Evolutionary conservation across 2,797 vertebrate genomes (phyloP).

Genomic region (Aulostomus chinensis): DNA sequence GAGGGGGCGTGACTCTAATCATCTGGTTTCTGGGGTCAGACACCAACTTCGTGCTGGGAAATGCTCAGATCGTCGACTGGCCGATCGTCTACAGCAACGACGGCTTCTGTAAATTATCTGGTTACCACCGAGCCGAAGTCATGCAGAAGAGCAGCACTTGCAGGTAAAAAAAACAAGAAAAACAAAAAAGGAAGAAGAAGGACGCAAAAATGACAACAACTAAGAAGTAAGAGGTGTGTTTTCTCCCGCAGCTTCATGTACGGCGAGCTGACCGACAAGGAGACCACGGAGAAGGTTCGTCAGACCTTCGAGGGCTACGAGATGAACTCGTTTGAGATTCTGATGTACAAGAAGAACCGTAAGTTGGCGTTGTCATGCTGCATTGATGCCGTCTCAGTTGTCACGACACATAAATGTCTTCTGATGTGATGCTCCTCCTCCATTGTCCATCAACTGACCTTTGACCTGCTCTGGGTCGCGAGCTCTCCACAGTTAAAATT

Average conservation of each 20-base stretch:
- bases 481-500: too few relatives aligned
- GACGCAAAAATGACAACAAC: too few relatives aligned
- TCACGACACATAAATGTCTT: too few relatives aligned
- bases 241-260: constrained; percentile 90
- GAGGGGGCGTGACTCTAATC: too few relatives aligned
- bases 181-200: too few relatives aligned
- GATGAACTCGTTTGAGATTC: constrained; percentile 95
- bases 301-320: constrained; percentile 95
- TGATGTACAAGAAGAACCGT: constrained; percentile 99
- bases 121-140: constrained; percentile 95
- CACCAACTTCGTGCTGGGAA: constrained; percentile 96
- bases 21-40: too few relatives aligned
- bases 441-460: too few relatives aligned
- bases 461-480: too few relatives aligned
- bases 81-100: constrained; percentile 98
- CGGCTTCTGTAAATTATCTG: constrained; percentile 95
- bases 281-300: constrained; percentile 89
- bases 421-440: too few relatives aligned
- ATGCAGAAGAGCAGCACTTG: constrained; percentile 98
- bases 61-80: constrained; percentile 98
- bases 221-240: too few relatives aligned
- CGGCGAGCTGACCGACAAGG: constrained; percentile 94
- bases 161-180: constrained; percentile 86
- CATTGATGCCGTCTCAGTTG: too few relatives aligned
- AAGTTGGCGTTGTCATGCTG: constrained; percentile 80